Conservation (phyloP, 2,113 vertebrate species). For the Orthonyx spaldingii region DNA sequence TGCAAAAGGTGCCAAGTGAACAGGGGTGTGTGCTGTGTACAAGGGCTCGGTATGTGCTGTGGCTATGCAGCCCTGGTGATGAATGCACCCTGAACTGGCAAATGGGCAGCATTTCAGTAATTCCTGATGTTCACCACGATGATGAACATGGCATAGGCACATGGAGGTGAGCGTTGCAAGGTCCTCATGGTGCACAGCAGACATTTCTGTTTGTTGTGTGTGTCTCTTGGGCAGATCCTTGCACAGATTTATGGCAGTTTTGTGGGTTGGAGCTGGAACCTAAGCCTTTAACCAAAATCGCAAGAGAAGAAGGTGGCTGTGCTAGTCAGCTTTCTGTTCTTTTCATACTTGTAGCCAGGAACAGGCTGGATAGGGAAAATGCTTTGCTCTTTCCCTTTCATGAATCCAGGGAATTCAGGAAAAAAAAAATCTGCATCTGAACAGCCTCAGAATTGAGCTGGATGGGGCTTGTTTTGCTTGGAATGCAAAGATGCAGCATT, state of each 20-base stretch:
- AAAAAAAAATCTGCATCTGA: accelerated
- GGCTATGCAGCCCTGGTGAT: background rate
- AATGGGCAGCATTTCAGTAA: background rate
- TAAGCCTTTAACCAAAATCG: background rate
- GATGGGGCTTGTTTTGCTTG: background rate
- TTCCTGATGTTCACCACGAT: background rate
- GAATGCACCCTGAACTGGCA: background rate
- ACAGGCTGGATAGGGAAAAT: background rate
- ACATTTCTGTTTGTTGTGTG: background rate
- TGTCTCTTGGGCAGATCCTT: background rate
- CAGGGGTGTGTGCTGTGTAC: background rate
- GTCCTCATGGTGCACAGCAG: accelerated
- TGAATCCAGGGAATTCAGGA: background rate
- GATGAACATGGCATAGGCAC: accelerated
- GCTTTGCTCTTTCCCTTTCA: background rate
- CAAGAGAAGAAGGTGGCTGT: background rate
- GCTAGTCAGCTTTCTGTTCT: background rate
- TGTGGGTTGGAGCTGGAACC: background rate
- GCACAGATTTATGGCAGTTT: background rate
- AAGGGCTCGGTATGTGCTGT: background rate
- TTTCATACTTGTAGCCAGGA: background rate
- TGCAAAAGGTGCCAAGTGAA: background rate
- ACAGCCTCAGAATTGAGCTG: background rate
- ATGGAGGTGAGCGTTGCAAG: background rate
- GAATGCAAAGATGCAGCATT: background rate